Evolutionary conservation across 2,888 invertebrate species (phyloP).

Genomic region (Papilio gigon): DNA sequence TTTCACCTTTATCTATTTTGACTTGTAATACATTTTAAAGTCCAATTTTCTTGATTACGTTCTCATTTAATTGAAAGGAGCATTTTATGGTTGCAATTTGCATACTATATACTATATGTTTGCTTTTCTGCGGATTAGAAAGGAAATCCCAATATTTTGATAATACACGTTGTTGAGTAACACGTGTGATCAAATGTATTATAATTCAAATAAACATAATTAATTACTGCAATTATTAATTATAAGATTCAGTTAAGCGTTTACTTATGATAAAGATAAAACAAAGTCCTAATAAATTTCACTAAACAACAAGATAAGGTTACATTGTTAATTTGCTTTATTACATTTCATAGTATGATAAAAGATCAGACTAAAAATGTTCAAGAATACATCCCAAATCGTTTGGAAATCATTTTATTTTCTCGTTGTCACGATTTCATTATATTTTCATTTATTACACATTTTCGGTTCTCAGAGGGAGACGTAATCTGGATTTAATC

Average conservation of each 20-base stretch:
- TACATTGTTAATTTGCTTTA: constrained; percentile 13
- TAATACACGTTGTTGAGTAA: not conserved
- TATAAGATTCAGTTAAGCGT: not conserved
- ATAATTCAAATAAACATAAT: not conserved
- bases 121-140: no score
- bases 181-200: not conserved
- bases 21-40: no score
- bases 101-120: no score
- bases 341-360: not conserved
- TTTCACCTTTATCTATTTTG: no score
- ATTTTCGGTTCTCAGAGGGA: not conserved
- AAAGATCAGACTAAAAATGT: not conserved
- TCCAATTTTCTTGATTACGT: no score
- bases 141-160: no score
- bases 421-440: not conserved
- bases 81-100: no score
- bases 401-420: not conserved
- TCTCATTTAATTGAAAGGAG: no score
- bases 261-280: constrained; percentile 6
- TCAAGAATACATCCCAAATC: not conserved
- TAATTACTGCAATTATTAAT: not conserved
- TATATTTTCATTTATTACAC: not conserved
- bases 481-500: not conserved
- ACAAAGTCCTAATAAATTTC: constrained; percentile 31
- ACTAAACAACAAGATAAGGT: constrained; percentile 18